Evolutionary conservation across 2,113 vertebrate species (phyloP), one percentile per base, ranked within the genome.

Genomic region (Pimephales promelas): DNA sequence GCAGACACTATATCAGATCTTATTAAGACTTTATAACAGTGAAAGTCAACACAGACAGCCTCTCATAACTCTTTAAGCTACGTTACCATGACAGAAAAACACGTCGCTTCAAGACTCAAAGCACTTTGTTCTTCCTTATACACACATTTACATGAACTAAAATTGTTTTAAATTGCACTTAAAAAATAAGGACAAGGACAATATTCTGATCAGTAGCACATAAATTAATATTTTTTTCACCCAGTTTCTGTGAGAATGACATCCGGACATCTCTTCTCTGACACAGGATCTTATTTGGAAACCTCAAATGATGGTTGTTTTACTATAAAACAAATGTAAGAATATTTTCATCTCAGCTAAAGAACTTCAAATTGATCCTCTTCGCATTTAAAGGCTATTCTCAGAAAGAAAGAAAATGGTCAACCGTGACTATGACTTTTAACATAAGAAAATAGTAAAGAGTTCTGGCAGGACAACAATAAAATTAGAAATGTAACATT

Each of bases 21-120:
- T 20, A 76, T 14, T 14, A 45, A 72, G 70, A 56, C 11, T 61
- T 78, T 61, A 45, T 14, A 72, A 89, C 70, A 4, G 36, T 66
- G 2, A 47, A 1, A 68, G 13, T 78, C 75, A 59, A 43, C 40
- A 72, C 49, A 45, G 40, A 83, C 43, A 20, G 7, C 4, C 28
- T 54, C 28, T 34, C 18, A 45, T 52, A 31, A 18, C 34, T 68
- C 64, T 20, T 68, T 22, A 68, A 68, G 34, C 31, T 36, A 68
- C 31, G 4, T 20, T 40, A n/a, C 2, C 10, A 45, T 45, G n/a
- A 59, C 66, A 68, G 40, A 56, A 64, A 59, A 57, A 34, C 16
- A 56, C n/a, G 66, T 79, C 40, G 66, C 14, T 36, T 61, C 20
- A 70, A 34, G 22, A 24, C 43, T 56, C 47, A 20, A 75, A 54